Base-by-base conservation (phyloP, 2,888 invertebrate genomes). In the Drosophila macrothrix region DNA sequence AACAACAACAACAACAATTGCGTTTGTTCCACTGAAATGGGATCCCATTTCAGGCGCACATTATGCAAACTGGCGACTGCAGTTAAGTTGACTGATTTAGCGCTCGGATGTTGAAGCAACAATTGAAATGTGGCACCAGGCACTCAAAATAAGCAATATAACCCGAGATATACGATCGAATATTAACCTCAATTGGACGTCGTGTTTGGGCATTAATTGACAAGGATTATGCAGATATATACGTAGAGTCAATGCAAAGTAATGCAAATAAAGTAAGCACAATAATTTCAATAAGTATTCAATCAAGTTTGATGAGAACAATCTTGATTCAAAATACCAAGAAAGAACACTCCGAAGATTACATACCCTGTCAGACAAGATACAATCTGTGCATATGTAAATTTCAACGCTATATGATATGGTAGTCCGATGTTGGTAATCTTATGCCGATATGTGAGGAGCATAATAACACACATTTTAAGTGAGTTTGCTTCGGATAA, bases 51-150 rank as follows among this genome's bases (percentile, higher is more conserved):
- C 39, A 41, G 14, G 29, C 35, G 16, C 35, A 35, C 31, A 49
- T 65, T 73, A 63, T 64, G 60, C 49, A 56, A 63, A 63, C 43
- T 29, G 49, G 37, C 19, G 54, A 64, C 50, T 33, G n/a, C 29
- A 64, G 19, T 43, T 53, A 49, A 55, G 46, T 60, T 55, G 31
- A 50, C 35, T 52, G 37, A 67, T 63, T 72, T 60, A 55, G 1
- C 61, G 60, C 52, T 65, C 56, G 29, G 39, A 5, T 25, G 16
- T 46, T 72, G 55, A 19, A 49, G 62, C 50, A 52, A 56, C 55
- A 39, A 67, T 64, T 52, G 29, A 22, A 46, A 46, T 62, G 22
- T 29, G 35, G 12, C 28, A 28, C 10, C 25, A 52, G 41, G 16
- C 35, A 54, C 35, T 52, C 37, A 22, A 35, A 25, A 10, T 12